A percentile compares a stretch with the other conserved stretches of the same genome.
phyloP scores from a whole-genome alignment of 2,888 invertebrate species.

The Erebia palarica region DNA sequence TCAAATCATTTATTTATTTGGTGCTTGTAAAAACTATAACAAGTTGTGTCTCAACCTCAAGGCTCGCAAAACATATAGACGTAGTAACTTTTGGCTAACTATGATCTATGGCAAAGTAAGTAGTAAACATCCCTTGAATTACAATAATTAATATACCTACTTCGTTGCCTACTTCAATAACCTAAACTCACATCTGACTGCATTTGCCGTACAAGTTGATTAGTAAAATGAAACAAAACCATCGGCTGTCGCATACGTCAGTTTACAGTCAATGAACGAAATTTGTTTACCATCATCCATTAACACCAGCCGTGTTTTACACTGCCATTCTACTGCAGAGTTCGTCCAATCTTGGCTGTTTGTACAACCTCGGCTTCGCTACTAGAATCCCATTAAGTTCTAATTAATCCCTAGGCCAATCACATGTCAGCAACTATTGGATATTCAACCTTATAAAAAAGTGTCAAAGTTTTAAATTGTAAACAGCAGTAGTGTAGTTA shows the following conservation, averaged over 20 bases:
- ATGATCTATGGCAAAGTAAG: too few species aligned
- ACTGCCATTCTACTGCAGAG: slow-evolving; percentile 23
- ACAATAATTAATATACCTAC: too few species aligned
- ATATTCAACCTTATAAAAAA: not conserved
- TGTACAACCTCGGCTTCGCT: slow-evolving; percentile 27
- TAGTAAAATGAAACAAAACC: too few species aligned
- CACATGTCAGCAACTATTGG: not conserved
- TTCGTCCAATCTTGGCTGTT: slow-evolving; percentile 32
- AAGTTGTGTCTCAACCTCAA: too few species aligned
- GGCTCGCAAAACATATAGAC: too few species aligned
- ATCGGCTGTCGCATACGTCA: not conserved
- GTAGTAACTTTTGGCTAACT: too few species aligned
- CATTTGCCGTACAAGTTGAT: too few species aligned
- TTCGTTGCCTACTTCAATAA: too few species aligned
- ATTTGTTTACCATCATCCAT: slow-evolving; percentile 29
- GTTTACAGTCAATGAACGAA: slow-evolving; percentile 8
- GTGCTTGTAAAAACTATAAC: too few species aligned
- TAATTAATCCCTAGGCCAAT: slow-evolving; percentile 22
- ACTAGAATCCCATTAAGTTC: slow-evolving; percentile 34
- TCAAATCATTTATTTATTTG: too few species aligned
- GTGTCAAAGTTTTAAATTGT: not conserved
- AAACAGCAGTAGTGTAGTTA: slow-evolving; percentile 1
- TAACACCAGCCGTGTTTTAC: slow-evolving; percentile 36
- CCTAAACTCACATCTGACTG: too few species aligned
- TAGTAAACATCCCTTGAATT: too few species aligned